Percentiles rank a stretch among this genome's conserved stretches.
These are phyloP conservation scores for Latheticus oryzae DNA, from an alignment of 2,888 invertebrate species.

Conservation along the genomic window DNA sequence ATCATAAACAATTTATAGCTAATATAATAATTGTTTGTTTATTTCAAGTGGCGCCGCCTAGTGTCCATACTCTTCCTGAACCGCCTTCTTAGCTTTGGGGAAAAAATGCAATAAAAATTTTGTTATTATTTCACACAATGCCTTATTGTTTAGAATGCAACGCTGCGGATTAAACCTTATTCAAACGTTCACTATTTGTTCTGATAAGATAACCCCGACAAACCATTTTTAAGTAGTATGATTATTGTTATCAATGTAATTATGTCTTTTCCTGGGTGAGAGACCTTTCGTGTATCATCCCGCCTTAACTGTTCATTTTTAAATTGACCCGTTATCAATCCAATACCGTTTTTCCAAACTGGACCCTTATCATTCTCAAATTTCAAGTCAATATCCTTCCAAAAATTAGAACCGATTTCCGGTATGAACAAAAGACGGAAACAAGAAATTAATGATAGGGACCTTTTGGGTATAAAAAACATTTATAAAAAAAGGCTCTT, in stretches of 20 bases:
- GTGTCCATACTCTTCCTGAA: no score
- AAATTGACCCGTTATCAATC: conserved; percentile 28
- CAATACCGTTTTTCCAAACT: conserved; percentile 30
- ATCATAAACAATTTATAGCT: no score
- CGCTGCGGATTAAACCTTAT: no score
- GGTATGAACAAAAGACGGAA: conserved; percentile 15
- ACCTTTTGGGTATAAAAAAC: not conserved
- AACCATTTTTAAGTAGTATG: conserved; percentile 37
- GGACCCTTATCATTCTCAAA: conserved; percentile 29
- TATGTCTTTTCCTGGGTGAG: conserved; percentile 42
- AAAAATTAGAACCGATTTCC: conserved; percentile 19
- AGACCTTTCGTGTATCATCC: conserved; percentile 36
- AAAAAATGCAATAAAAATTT: no score
- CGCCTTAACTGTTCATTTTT: conserved; percentile 35
- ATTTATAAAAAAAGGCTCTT: conserved; percentile 13
- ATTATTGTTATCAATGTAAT: conserved; percentile 40
- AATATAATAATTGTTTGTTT: no score
- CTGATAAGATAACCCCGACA: conserved; percentile 39
- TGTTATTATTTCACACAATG: no score
- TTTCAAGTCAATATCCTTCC: conserved; percentile 15
- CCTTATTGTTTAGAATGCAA: no score
- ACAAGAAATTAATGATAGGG: conserved; percentile 21
- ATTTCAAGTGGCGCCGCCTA: no score
- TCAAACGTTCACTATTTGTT: no score
- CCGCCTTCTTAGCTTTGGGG: no score